Conservation (phyloP, 2,888 invertebrate genomes). For the Tolmerus cingulatus region DNA sequence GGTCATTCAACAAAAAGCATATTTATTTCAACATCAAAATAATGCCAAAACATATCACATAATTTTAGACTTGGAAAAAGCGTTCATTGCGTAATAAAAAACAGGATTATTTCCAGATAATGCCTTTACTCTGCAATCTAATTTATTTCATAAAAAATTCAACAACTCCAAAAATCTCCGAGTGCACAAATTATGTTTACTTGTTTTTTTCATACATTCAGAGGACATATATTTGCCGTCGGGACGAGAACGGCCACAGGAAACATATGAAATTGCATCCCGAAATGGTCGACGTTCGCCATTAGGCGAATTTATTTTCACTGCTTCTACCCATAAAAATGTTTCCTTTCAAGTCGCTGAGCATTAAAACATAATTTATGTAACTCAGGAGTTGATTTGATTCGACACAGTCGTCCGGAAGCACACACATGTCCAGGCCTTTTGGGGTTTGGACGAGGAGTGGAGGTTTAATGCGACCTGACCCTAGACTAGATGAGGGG, state of each 20-base stretch:
- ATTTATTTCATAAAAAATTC: background rate
- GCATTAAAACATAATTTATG: slow-evolving; percentile 35
- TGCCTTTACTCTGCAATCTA: background rate
- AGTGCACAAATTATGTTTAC: background rate
- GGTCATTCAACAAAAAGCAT: background rate
- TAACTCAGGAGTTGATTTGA: slow-evolving; percentile 16
- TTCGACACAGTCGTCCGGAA: background rate
- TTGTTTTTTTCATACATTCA: background rate
- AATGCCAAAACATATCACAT: background rate
- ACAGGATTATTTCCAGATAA: background rate
- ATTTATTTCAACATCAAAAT: background rate
- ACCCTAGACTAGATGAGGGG: background rate
- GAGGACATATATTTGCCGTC: background rate
- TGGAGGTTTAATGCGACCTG: background rate
- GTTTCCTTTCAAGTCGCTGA: slow-evolving; percentile 25
- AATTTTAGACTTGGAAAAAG: background rate
- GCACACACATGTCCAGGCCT: slow-evolving; percentile 2
- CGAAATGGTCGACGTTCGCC: background rate
- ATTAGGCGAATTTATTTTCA: slow-evolving; percentile 11
- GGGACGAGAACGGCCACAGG: background rate
- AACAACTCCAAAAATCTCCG: background rate
- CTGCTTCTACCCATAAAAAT: background rate
- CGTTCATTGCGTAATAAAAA: background rate
- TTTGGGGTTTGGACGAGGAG: background rate
- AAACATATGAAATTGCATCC: slow-evolving; percentile 2